These are phyloP conservation scores for Carcharodon carcharias DNA, from an alignment of 2,797 vertebrate species.

Conservation along the genomic window DNA sequence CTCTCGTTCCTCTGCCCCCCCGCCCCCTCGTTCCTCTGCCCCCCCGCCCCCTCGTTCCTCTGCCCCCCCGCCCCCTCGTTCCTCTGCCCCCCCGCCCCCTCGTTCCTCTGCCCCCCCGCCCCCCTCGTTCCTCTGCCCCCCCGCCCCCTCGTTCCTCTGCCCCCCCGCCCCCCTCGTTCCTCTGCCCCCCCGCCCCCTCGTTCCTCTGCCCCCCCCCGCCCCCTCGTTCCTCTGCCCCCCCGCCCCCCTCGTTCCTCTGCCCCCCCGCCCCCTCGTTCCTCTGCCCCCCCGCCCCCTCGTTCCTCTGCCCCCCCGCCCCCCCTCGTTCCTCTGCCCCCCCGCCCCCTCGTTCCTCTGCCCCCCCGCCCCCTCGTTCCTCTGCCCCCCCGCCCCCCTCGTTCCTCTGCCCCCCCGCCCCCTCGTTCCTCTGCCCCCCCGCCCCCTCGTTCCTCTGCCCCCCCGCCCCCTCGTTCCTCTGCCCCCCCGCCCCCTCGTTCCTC, in stretches of 20 bases:
- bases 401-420: rapidly evolving
- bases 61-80: too few species aligned
- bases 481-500: too few species aligned
- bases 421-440: too few species aligned
- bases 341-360: background rate
- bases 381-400: background rate
- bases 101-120: too few species aligned
- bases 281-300: background rate
- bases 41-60: too few species aligned
- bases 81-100: background rate
- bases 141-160: too few species aligned
- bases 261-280: too few species aligned
- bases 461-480: too few species aligned
- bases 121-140: too few species aligned
- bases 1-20: too few species aligned
- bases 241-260: background rate
- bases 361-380: background rate
- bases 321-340: background rate
- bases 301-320: background rate
- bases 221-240: background rate
- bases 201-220: background rate
- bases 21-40: too few species aligned
- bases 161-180: background rate
- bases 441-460: background rate
- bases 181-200: background rate